These are phyloP conservation scores for Montipora capitata DNA, from an alignment of 92 coral and sea anemone genomes.

Conservation along the genomic window DNA sequence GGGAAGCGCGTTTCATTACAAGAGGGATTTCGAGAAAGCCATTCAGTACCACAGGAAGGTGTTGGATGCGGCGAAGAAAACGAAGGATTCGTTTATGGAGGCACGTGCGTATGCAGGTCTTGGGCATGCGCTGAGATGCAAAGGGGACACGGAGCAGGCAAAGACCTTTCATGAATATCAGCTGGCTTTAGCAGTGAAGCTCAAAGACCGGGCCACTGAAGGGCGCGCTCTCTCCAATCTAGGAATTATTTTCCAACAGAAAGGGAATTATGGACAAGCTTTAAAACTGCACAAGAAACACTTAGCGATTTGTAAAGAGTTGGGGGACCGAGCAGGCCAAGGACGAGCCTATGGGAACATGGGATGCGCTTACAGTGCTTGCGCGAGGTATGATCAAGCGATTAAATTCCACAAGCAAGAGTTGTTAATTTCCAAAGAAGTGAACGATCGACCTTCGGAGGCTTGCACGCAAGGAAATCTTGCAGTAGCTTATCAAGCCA, in stretches of 20 bases:
- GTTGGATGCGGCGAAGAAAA: conserved; percentile 84
- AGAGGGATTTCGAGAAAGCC: conserved; percentile 89
- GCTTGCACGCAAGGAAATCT: conserved; percentile 98
- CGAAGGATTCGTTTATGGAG: conserved; percentile 89
- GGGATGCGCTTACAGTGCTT: conserved; percentile 99
- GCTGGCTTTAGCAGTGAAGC: conserved; percentile 88
- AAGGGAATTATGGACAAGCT: conserved; percentile 89
- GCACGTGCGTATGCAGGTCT: conserved; percentile 97
- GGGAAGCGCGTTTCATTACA: conserved; percentile 96
- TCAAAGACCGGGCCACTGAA: conserved; percentile 93
- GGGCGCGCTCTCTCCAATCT: conserved; percentile 96
- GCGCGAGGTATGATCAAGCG: conserved; percentile 95
- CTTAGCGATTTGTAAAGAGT: conserved; percentile 94
- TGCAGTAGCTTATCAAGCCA: conserved; percentile 98
- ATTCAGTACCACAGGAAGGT: conserved; percentile 86
- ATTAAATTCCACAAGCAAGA: conserved; percentile 98
- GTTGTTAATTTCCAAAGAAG: conserved; percentile 94
- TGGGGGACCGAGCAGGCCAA: conserved; percentile 98
- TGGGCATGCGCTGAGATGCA: conserved; percentile 94
- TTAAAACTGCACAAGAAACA: conserved; percentile 94
- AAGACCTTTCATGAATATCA: conserved; percentile 90
- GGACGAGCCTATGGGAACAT: conserved; percentile 99
- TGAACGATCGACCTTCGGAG: conserved; percentile 92
- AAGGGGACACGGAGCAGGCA: conserved; percentile 87
- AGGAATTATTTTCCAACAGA: conserved; percentile 96